Evolutionary conservation across 1,140 invertebrate genomes (phyloP).

Genomic region (Drosophila ironensis): DNA sequence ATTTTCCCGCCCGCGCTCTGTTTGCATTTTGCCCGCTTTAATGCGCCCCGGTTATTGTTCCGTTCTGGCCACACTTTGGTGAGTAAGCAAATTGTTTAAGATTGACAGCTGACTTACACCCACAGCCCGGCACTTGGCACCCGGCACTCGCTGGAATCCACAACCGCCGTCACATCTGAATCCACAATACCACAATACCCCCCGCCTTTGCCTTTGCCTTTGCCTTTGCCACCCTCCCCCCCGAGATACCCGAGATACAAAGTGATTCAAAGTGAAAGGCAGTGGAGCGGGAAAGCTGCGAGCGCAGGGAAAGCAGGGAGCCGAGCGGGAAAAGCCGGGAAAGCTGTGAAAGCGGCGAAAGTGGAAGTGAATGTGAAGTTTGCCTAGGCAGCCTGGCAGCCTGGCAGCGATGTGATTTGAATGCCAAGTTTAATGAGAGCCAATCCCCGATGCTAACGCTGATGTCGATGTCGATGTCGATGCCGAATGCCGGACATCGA

Average conservation of each 20-base stretch:
- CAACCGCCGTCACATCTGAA: background rate
- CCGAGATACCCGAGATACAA: too few species aligned
- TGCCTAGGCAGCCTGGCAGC: background rate
- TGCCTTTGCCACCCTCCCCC: background rate
- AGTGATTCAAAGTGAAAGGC: constrained; percentile 6
- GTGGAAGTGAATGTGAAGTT: constrained; percentile 25
- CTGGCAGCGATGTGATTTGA: constrained; percentile 58
- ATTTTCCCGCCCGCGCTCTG: constrained; percentile 4
- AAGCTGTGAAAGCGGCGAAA: background rate
- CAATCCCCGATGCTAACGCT: too few species aligned
- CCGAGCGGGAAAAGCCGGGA: too few species aligned
- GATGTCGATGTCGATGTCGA: too few species aligned
- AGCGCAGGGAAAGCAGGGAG: background rate
- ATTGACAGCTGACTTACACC: constrained; percentile 50
- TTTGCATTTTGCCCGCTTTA: constrained; percentile 33
- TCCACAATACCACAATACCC: background rate
- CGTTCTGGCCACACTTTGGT: constrained; percentile 49
- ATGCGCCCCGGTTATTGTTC: constrained; percentile 41
- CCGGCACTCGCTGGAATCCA: too few species aligned
- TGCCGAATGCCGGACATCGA: constrained; percentile 10
- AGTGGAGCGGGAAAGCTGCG: background rate
- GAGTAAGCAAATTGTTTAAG: constrained; percentile 68
- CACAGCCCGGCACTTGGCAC: too few species aligned
- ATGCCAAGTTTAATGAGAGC: constrained; percentile 53
- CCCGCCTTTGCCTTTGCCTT: too few species aligned